A percentile compares a stretch with the other conserved stretches of the same genome.
Evolutionary conservation across 64 coral and sea anemone species (phyloP).

Genomic region (Acropora yongei): DNA sequence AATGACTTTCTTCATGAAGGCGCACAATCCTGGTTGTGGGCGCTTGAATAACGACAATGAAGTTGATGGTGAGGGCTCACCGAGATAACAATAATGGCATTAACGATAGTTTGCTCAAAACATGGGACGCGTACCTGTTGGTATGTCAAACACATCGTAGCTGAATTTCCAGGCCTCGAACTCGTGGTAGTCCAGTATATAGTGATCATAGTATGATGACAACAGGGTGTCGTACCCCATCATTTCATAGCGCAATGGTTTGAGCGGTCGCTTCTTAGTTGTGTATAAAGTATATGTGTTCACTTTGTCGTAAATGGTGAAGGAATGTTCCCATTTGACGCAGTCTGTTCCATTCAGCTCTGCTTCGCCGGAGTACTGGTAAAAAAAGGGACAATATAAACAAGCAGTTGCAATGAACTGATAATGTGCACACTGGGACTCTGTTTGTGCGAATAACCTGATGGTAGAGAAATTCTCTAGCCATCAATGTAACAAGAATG

Average conservation of each 20-base stretch:
- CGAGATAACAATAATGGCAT: not conserved
- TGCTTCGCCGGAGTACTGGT: conserved; percentile 70
- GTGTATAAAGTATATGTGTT: conserved; percentile 94
- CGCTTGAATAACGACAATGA: too few relatives aligned
- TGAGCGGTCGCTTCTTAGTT: conserved; percentile 53
- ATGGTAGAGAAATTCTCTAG: too few relatives aligned
- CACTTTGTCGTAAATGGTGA: conserved; percentile 91
- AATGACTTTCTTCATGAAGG: too few relatives aligned
- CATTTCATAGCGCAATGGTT: conserved; percentile 96
- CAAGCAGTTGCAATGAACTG: not conserved
- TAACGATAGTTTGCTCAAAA: too few relatives aligned
- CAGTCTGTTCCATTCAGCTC: conserved; percentile 63
- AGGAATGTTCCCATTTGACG: conserved; percentile 91
- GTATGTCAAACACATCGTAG: conserved; percentile 78
- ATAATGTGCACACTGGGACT: too few relatives aligned
- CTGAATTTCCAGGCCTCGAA: conserved; percentile 86
- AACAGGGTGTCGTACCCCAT: conserved; percentile 96
- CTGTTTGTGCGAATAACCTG: too few relatives aligned
- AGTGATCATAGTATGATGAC: conserved; percentile 98
- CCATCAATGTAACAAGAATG: too few relatives aligned
- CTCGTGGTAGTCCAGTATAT: conserved; percentile 87
- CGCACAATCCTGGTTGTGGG: too few relatives aligned
- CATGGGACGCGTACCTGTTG: conserved; percentile 64
- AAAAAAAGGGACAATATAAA: not conserved
- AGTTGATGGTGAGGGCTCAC: not conserved